phyloP scores from a whole-genome alignment of 1,140 invertebrate species.

The Camponotus floridanus region DNA sequence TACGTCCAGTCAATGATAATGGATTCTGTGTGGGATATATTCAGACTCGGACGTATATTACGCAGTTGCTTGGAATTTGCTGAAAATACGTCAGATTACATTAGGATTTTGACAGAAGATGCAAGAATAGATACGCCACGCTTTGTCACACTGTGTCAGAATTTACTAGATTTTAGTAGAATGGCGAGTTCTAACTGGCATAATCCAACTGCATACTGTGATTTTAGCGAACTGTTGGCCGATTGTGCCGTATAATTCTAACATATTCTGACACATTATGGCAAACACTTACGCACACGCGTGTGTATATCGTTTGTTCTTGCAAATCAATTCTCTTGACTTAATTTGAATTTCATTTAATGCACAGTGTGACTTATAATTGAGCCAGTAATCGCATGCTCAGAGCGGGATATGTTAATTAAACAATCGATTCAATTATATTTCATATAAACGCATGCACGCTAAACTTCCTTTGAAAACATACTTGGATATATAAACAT shows the following conservation, averaged over 20 bases:
- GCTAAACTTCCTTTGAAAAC: neutral
- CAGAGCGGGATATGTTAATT: neutral
- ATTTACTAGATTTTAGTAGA: conserved; percentile 39
- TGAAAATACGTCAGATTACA: conserved; percentile 23
- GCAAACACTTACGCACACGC: neutral
- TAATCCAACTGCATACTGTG: neutral
- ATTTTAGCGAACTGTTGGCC: conserved; percentile 21
- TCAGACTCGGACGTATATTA: conserved; percentile 17
- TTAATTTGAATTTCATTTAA: conserved; percentile 51
- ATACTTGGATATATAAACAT: neutral
- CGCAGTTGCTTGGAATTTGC: conserved; percentile 6
- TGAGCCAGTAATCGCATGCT: neutral
- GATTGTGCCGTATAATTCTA: neutral
- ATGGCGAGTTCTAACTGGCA: neutral
- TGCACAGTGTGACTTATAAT: conserved; percentile 12
- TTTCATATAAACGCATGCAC: neutral
- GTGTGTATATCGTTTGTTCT: neutral
- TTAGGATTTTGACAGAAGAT: conserved; percentile 25
- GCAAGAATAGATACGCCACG: conserved; percentile 17
- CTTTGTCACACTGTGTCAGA: conserved; percentile 17
- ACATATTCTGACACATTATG: conserved; percentile 26
- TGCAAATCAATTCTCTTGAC: neutral
- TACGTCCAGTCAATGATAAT: neutral
- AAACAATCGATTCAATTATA: conserved; percentile 22
- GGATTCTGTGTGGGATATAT: neutral